These are phyloP conservation scores for Cacatua alba DNA, from an alignment of 2,113 vertebrate species.

Conservation along the genomic window DNA sequence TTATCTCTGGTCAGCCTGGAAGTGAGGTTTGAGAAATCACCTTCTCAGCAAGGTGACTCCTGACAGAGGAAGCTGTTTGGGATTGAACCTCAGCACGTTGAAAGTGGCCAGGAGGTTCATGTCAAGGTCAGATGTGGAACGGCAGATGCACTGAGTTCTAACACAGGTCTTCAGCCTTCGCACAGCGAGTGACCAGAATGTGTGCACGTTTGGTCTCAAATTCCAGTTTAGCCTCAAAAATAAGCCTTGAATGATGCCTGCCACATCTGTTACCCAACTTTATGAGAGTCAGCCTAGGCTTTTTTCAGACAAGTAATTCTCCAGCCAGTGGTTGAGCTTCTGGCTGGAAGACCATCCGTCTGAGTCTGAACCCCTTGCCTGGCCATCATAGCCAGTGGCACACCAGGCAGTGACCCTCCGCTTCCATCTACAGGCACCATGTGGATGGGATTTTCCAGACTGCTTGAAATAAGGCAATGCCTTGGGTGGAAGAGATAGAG, in stretches of 20 bases:
- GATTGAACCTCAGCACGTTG: not conserved
- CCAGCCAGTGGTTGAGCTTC: not conserved
- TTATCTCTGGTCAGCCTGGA: not conserved
- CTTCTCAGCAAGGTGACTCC: not conserved
- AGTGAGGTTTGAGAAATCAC: not conserved
- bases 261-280: not conserved
- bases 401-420: not conserved
- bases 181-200: not conserved
- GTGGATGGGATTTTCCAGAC: not conserved
- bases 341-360: not conserved
- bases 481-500: not conserved
- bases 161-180: not conserved
- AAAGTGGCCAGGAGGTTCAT: not conserved
- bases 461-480: not conserved
- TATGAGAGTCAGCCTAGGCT: not conserved
- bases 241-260: not conserved
- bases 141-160: not conserved
- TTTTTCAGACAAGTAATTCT: not conserved
- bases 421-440: not conserved
- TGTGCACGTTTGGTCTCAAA: not conserved
- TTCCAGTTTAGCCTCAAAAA: not conserved
- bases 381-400: not conserved
- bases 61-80: not conserved
- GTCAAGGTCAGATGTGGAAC: not conserved
- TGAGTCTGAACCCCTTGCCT: not conserved